Percentiles rank a stretch among this genome's conserved stretches.
Evolutionary conservation across 2,113 vertebrate genomes (phyloP).

Genomic region (Myanophis thanlyinensis): DNA sequence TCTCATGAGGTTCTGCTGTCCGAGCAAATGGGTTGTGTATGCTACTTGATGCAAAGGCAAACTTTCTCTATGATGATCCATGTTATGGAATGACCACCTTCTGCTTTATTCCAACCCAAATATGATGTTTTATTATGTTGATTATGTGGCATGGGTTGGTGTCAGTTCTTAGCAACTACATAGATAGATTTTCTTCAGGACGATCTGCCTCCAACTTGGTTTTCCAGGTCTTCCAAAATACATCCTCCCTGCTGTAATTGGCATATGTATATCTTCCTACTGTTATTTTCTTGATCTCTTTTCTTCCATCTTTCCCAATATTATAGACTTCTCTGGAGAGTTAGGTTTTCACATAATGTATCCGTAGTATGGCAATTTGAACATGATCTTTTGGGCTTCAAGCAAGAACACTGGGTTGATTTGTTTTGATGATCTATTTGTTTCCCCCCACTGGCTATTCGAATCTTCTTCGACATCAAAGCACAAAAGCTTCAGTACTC

Average conservation of each 20-base stretch:
- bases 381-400: neutral
- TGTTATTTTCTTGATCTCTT: neutral
- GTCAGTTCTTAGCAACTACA: neutral
- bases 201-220: neutral
- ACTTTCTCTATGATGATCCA: neutral
- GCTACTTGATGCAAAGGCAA: neutral
- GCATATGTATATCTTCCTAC: neutral
- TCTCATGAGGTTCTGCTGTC: neutral
- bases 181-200: neutral
- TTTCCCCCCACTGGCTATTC: neutral
- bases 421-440: neutral
- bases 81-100: neutral
- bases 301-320: neutral
- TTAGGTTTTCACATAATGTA: neutral
- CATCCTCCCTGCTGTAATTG: neutral
- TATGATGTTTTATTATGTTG: neutral
- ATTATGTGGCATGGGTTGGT: neutral
- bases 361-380: neutral
- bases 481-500: neutral
- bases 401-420: neutral
- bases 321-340: neutral
- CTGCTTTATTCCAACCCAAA: neutral
- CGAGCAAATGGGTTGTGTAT: neutral
- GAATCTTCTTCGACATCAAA: neutral
- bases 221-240: neutral